Base-by-base conservation (phyloP, 2,888 invertebrate species). In the Sympetrum striolatum region DNA sequence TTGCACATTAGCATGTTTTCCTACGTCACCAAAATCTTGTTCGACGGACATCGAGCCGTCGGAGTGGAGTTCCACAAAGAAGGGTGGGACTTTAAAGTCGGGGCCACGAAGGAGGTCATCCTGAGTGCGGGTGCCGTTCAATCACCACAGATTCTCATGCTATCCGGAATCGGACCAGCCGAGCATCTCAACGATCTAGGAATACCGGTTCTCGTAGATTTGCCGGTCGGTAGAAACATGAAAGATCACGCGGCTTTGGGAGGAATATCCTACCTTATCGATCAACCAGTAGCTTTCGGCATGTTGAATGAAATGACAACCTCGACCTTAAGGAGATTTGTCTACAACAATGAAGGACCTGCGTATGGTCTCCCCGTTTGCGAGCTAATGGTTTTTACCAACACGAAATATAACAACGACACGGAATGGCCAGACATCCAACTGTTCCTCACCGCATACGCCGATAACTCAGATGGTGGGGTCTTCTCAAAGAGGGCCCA, bases 171-270 rank as follows among this genome's bases (percentile, higher is more conserved):
- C 18, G 97, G 97, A 5, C 96, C 97, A 0, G 94, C 94, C 6
- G 94, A 95, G 14, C 96, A 97, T 92, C 94, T 97, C 5, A 64
- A 92, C 58, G 94, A 96, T 81, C 92, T 95, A 39, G 95, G 95
- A 0, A 96, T 97, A 81, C 94, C 95, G 35, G 94, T 96, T 0
- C 93, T 97, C 35, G 94, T 94, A 0, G 93, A 97, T 93, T 94
- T 95, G 14, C 96, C 96, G 22, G 98, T 98, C 0, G 98, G 98
- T 0, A 93, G 94, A 91, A 98, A 98, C 94, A 94, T 98, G 25
- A 97, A 97, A 94, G 98, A 98, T 93, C 98, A 98, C 93, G 95
- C 97, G 0, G 97, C 97, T 0, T 95, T 97, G 93, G 97, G 97
- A 0, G 98, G 98, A 0, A 95, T 96, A 82, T 96, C 96, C 0